Evolutionary conservation across 2,113 vertebrate species (phyloP).

Genomic region (Peromyscus maniculatus): DNA sequence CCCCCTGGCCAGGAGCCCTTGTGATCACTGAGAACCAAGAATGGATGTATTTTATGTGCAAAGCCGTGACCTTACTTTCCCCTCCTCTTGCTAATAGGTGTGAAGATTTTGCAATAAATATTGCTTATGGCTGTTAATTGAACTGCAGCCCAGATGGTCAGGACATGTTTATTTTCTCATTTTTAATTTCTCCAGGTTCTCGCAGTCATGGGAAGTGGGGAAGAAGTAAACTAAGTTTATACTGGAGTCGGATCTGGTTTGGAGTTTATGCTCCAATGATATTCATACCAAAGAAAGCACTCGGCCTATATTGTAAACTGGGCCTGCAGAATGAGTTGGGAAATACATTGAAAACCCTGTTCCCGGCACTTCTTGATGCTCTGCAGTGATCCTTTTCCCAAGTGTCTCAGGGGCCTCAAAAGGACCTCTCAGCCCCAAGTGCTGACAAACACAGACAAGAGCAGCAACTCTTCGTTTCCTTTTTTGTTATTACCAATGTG

Average conservation of each 20-base stretch:
- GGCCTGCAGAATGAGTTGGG: not conserved
- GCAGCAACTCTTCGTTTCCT: not conserved
- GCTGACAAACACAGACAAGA: not conserved
- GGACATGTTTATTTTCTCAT: constrained; percentile 74
- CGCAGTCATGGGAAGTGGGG: not conserved
- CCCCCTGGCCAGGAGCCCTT: not conserved
- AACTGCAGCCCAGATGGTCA: constrained; percentile 69
- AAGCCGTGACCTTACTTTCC: not conserved
- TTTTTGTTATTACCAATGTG: not conserved
- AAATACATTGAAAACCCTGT: not conserved
- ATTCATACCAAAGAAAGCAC: not conserved
- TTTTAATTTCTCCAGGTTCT: constrained; percentile 67
- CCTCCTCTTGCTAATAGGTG: not conserved
- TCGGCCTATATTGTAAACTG: not conserved
- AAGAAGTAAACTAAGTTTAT: not conserved
- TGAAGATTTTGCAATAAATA: constrained; percentile 70
- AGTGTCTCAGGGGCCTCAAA: not conserved
- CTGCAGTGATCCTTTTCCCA: not conserved
- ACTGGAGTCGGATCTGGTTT: not conserved
- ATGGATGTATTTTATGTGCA: not conserved
- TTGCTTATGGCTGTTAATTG: constrained; percentile 73
- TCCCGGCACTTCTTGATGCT: not conserved
- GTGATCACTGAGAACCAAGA: not conserved
- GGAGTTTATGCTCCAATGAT: not conserved
- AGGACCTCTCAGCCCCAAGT: not conserved